These are phyloP conservation scores for Ceratitis capitata DNA, from an alignment of 1,140 invertebrate species.

Conservation along the genomic window DNA sequence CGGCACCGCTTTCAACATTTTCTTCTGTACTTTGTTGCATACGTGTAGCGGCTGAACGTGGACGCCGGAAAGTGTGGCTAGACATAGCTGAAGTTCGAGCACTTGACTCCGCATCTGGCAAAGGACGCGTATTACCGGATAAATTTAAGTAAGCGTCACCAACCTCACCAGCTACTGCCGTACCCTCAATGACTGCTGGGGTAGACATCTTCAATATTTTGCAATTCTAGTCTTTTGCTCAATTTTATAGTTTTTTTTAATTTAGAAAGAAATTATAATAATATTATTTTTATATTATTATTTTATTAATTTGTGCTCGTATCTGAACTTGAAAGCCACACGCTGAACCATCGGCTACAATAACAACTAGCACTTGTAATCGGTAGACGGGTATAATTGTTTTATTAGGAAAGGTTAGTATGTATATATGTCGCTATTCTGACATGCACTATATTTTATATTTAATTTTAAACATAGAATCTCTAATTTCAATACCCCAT, in stretches of 20 bases:
- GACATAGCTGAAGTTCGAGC: neutral
- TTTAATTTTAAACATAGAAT: neutral
- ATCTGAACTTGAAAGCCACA: neutral
- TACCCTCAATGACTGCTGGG: conserved; percentile 22
- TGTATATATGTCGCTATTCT: neutral
- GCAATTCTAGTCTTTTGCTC: neutral
- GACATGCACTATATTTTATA: neutral
- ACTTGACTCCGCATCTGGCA: neutral
- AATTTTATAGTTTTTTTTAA: neutral
- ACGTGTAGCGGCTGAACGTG: neutral
- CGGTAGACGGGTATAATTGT: too few species aligned
- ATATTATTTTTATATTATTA: neutral
- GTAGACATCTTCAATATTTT: neutral
- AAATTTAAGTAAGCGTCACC: neutral
- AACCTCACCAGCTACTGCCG: neutral
- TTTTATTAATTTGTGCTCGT: neutral
- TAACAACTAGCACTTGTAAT: neutral
- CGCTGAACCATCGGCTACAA: conserved; percentile 12
- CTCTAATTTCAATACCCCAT: neutral
- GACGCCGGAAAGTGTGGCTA: neutral
- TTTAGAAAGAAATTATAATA: neutral
- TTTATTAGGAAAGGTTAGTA: neutral
- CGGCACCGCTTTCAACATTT: neutral
- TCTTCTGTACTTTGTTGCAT: neutral
- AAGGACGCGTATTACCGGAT: neutral